These are phyloP conservation scores for Tetraneura akinire DNA, from an alignment of 1,140 invertebrate species.

Conservation along the genomic window DNA sequence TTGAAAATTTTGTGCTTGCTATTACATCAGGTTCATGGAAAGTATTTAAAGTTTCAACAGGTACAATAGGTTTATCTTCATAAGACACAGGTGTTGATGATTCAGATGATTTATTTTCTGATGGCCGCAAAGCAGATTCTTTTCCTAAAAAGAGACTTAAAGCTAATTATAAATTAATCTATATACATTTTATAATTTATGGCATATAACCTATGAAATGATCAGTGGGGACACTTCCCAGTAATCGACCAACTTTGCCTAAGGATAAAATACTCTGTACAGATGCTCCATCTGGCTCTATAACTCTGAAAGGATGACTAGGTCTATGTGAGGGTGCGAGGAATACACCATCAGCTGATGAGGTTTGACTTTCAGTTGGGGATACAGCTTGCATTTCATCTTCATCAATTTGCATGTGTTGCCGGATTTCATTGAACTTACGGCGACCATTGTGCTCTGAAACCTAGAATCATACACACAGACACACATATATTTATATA, in stretches of 20 bases:
- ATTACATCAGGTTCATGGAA: constrained; percentile 90
- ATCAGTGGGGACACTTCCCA: constrained; percentile 63
- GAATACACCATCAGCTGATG: constrained; percentile 68
- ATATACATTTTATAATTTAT: neutral
- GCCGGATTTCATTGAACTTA: constrained; percentile 78
- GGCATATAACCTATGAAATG: constrained; percentile 36
- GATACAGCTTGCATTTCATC: constrained; percentile 66
- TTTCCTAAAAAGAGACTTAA: constrained; percentile 21
- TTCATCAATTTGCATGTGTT: constrained; percentile 81
- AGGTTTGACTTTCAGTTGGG: constrained; percentile 78
- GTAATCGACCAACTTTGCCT: constrained; percentile 74
- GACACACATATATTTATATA: constrained; percentile 51
- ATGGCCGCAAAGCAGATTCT: constrained; percentile 29
- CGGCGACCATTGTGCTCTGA: constrained; percentile 61
- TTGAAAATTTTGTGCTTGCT: constrained; percentile 80
- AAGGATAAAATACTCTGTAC: constrained; percentile 84
- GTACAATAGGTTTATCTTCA: constrained; percentile 30
- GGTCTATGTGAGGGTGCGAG: constrained; percentile 63
- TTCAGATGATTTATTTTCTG: constrained; percentile 36
- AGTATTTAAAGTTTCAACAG: neutral
- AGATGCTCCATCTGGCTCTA: constrained; percentile 82
- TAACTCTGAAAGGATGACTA: constrained; percentile 77
- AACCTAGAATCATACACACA: too few species aligned
- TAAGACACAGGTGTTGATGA: constrained; percentile 16
- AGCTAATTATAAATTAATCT: neutral